phyloP scores from a whole-genome alignment of 2,888 invertebrate species.

The Drosophila paracracens region DNA sequence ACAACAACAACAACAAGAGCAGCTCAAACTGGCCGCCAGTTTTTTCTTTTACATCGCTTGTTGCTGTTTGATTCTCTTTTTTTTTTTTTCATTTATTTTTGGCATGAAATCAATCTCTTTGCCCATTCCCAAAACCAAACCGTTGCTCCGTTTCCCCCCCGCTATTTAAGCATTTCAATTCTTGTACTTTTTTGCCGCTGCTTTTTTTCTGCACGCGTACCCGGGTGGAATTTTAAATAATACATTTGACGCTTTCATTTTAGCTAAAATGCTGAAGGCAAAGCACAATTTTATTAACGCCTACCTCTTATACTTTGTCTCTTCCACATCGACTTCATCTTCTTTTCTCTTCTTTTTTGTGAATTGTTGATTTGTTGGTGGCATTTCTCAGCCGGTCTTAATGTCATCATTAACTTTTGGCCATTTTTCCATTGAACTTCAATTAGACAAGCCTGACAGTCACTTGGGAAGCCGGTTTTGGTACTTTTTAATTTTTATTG shows the following conservation, averaged over 20 bases:
- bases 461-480: conserved; percentile 30
- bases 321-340: conserved; percentile 13
- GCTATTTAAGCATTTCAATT: conserved; percentile 49
- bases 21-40: conserved; percentile 36
- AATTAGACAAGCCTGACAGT: conserved; percentile 60
- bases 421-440: conserved; percentile 63
- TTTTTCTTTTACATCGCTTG: conserved; percentile 25
- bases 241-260: conserved; percentile 75
- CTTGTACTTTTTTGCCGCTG: conserved; percentile 24
- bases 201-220: conserved; percentile 41
- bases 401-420: conserved; percentile 72
- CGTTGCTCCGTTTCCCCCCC: neutral
- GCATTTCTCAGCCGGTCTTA: conserved; percentile 38
- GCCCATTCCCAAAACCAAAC: conserved; percentile 39
- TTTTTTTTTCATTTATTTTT: conserved; percentile 29
- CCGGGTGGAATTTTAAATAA: conserved; percentile 69
- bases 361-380: conserved; percentile 37
- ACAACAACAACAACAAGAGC: conserved; percentile 25
- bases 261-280: conserved; percentile 61
- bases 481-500: conserved; percentile 18
- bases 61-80: conserved; percentile 41
- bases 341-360: conserved; percentile 8
- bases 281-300: conserved; percentile 53
- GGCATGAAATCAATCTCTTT: conserved; percentile 71
- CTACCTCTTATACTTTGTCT: conserved; percentile 37